Evolutionary conservation across 2,113 vertebrate species (phyloP), one percentile per base, ranked within the genome.

Genomic region (Marmota flaviventris): DNA sequence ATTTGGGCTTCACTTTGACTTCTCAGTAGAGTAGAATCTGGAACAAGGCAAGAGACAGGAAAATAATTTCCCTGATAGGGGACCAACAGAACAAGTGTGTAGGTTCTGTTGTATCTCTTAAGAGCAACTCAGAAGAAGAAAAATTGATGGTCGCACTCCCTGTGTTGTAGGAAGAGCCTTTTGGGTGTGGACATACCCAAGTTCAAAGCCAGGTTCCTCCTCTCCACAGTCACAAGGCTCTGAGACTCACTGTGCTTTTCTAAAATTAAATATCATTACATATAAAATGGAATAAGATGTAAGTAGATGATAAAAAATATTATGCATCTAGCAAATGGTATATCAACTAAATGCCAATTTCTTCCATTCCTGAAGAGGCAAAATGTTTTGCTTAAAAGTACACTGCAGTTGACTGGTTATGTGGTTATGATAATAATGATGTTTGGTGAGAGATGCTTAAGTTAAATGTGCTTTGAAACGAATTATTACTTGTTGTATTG

Each of bases 401-500:
- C 7, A 79, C 45, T 58, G 95, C 29, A 53, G 18, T 17, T 83
- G 75, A 56, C 18, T 70, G 22, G 8, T 73, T 53, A 48, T 9
- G 24, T 37, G 76, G 37, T 73, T n/a, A 16, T 32, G 12, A 72
- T 63, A n/a, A 37, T 65, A 12, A 16, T 65, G 70, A 29, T 88
- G 34, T 14, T 37, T 77, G 24, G 39, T 37, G 65, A 37, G 14
- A 61, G n/a, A 51, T 48, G 51, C 32, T 82, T 61, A 24, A 42
- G 42, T 63, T 72, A n/a, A 79, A 76, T 34, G 22, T 73, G 34
- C 8, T 81, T 9, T 84, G 25, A 73, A 63, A 92, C 79, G 53
- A 77, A 25, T 91, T 5, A 5, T 37, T 93, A 61, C 69, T 84
- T 92, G 32, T 69, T 90, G 6, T 92, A 37, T 89, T 96, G 75